These are phyloP conservation scores for Girardinus metallicus DNA, from an alignment of 2,797 vertebrate species.

Conservation along the genomic window DNA sequence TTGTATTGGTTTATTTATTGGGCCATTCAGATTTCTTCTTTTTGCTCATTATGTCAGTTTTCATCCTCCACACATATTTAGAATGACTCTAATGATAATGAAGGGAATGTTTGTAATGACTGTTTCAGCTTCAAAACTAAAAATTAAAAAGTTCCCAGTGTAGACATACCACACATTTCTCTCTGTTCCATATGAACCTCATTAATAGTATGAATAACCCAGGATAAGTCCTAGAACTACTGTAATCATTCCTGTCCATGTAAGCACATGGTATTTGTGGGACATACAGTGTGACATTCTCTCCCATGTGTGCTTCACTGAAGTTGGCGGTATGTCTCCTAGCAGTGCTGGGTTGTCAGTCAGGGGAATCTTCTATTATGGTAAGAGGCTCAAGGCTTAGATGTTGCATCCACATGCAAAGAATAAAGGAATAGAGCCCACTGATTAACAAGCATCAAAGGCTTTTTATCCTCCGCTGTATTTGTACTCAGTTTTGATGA, in stretches of 20 bases:
- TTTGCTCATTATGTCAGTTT: no score
- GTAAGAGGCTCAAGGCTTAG: conserved; percentile 9
- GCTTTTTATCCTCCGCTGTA: not conserved
- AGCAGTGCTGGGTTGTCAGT: conserved; percentile 7
- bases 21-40: no score
- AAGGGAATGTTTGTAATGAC: not conserved
- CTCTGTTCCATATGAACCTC: not conserved
- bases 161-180: not conserved
- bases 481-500: not conserved
- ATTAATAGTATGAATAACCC: not conserved
- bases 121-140: not conserved
- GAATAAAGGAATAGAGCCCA: conserved; percentile 4
- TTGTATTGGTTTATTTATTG: no score
- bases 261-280: not conserved
- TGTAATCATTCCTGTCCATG: not conserved
- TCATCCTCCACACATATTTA: not conserved
- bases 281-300: conserved; percentile 8
- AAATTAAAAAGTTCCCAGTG: not conserved
- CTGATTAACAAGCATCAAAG: conserved; percentile 6
- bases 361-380: conserved; percentile 1
- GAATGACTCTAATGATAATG: not conserved
- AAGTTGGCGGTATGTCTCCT: not conserved
- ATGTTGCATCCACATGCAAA: conserved; percentile 8
- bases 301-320: conserved; percentile 2
- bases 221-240: not conserved